A percentile compares a stretch with the other conserved stretches of the same genome.
Evolutionary conservation across 1,140 invertebrate genomes (phyloP).

Genomic region (Philaenus spumarius): DNA sequence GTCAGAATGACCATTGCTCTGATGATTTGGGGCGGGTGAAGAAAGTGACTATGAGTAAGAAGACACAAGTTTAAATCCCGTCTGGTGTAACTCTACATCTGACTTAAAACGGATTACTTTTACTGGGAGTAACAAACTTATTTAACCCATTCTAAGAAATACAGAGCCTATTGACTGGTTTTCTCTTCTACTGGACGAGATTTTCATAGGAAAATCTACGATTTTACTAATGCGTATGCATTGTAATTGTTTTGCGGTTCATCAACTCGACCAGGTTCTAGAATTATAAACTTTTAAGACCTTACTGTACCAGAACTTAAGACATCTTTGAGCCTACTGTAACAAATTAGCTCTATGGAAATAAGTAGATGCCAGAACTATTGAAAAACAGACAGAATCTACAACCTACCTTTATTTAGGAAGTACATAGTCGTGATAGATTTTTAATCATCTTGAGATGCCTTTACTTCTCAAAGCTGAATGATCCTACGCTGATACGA

Average conservation of each 20-base stretch:
- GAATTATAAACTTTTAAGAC: conserved; percentile 29
- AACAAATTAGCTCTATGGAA: conserved; percentile 34
- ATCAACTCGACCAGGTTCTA: neutral
- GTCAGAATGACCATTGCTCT: no score
- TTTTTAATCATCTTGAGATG: no score
- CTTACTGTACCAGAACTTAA: conserved; percentile 29
- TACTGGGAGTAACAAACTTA: neutral
- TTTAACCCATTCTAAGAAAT: neutral
- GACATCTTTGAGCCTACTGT: conserved; percentile 33
- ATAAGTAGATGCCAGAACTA: conserved; percentile 32
- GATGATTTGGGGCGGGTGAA: no score
- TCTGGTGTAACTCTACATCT: no score
- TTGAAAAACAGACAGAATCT: no score
- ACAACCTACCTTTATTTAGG: conserved; percentile 28
- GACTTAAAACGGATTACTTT: neutral
- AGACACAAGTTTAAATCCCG: neutral
- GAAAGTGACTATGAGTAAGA: no score
- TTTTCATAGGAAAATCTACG: conserved; percentile 2
- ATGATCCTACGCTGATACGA: conserved; percentile 18
- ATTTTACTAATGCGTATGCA: conserved; percentile 15
- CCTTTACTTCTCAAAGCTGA: no score
- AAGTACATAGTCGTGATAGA: conserved; percentile 30
- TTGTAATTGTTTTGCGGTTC: neutral
- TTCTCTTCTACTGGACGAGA: conserved; percentile 12
- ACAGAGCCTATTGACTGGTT: conserved; percentile 18